Evolutionary conservation across 1,140 invertebrate genomes (phyloP).

Genomic region (Trinorchestia longiramus): DNA sequence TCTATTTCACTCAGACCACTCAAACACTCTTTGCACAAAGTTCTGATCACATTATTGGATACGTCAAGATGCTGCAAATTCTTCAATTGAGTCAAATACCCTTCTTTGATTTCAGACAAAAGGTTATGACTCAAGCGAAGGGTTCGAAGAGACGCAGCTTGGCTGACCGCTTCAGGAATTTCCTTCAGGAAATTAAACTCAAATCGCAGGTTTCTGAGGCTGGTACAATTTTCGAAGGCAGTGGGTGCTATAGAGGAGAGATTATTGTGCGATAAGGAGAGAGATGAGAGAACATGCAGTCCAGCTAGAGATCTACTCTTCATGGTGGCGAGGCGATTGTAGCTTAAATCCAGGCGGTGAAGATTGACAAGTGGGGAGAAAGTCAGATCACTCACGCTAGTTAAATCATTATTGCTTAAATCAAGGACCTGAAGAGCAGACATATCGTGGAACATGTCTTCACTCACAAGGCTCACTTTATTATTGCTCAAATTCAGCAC

Average conservation of each 20-base stretch:
- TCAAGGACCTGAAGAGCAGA: slow-evolving; percentile 89
- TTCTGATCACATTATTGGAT: slow-evolving; percentile 79
- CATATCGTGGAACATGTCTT: slow-evolving; percentile 88
- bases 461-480: slow-evolving; percentile 84
- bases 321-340: slow-evolving; percentile 85
- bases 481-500: slow-evolving; percentile 90
- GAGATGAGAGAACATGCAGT: slow-evolving; percentile 83
- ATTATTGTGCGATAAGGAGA: slow-evolving; percentile 87
- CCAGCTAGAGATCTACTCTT: slow-evolving; percentile 86
- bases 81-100: slow-evolving; percentile 60
- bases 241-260: slow-evolving; percentile 84
- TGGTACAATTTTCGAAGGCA: slow-evolving; percentile 88
- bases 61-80: slow-evolving; percentile 72
- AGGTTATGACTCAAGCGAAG: slow-evolving; percentile 68
- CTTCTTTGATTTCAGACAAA: slow-evolving; percentile 59
- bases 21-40: slow-evolving; percentile 79
- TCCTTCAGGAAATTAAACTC: slow-evolving; percentile 79
- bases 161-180: slow-evolving; percentile 67
- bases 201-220: slow-evolving; percentile 87
- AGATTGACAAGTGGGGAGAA: slow-evolving; percentile 88
- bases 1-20: slow-evolving; percentile 84
- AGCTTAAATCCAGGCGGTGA: slow-evolving; percentile 85
- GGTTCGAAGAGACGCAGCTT: slow-evolving; percentile 68
- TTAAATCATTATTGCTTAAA: slow-evolving; percentile 82
- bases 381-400: slow-evolving; percentile 73